Base-by-base conservation (phyloP, 2,888 invertebrate genomes). In the Pollenia labialis region DNA sequence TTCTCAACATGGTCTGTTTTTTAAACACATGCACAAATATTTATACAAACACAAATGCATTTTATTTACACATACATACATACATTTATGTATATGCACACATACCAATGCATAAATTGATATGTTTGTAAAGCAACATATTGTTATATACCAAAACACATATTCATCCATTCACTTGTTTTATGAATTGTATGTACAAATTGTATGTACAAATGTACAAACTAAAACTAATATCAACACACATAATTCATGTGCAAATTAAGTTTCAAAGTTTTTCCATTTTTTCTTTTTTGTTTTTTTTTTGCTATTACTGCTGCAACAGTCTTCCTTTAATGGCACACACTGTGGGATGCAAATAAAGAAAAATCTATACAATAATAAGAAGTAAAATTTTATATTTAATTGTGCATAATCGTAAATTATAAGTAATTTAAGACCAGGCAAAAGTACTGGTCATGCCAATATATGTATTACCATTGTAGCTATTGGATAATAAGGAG, bases 231-330 rank as follows among this genome's bases (percentile, higher is more conserved):
- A 76, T 81, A 77, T 74, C 81, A 76, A 84, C 62, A 56, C 62
- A 77, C 68, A 87, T 87, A 84, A 85, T 85, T 87, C 75, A 87
- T 79, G 75, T 56, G 79, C 68, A 87, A 87, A 87, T 87, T 87
- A 79, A 87, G 81, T 87, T 85, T 85, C 32, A 72, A 81, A 76
- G 72, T 81, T 81, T 58, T 81, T 52, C 18, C 62, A 50, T 72
- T 42, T 60, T 14, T 52, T 32, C 52, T 54, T 12, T n/a, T 72
- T 42, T 60, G 10, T 52, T 32, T 46, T 54, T 12, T n/a, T 60
- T 18, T 18, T 72, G 23, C 16, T 50, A 16, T 46, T 69, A 68
- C 62, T 16, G 23, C 40, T 56, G 52, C 42, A 48, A 56, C 60
- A 48, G 48, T 52, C 16, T 23, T 50, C 14, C 40, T 54, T 11